Evolutionary conservation across 2,888 invertebrate species (phyloP), one percentile per base, ranked within the genome.

Genomic region (Eledone cirrhosa): DNA sequence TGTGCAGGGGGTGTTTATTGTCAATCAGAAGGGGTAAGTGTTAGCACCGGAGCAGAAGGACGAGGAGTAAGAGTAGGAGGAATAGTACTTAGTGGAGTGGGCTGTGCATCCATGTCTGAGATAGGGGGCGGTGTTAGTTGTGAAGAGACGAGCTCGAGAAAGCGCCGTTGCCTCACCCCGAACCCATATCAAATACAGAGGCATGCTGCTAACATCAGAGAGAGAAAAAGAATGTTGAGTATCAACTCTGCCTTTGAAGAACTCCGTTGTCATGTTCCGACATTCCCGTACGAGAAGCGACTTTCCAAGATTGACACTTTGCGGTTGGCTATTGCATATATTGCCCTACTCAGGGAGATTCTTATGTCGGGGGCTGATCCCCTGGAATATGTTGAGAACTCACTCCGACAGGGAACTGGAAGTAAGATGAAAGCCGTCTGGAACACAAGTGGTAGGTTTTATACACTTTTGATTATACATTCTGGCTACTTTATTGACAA

Each of bases 241-340:
- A 99, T 99, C 93, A 90, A 90, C 80, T 85, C 88, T 92, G 98
- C 98, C 91, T 98, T 98, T 93, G 98, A 99, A 93, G 98, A 98
- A 91, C 94, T 99, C 89, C 94, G 99, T 79, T 95, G 96, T 85
- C 98, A 98, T 92, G 98, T 99, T 86, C 99, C 99, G 77, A 99
- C 99, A 81, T 99, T 99, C 92, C 99, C 99, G 0, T 99, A 98
- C 91, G 99, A 99, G 92, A 99, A 99, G 91, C 93, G 99, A 33
- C 93, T 99, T 53, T 98, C 98, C 88, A 99, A 99, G 92, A 99
- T 99, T 87, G 99, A 99, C 92, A 99, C 99, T 0, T 93, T 99
- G 48, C 94, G 98, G 0, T 92, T 99, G 85, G 99, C 99, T 65
- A 99, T 99, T 82, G 98, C 98, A 0, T 99, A 99, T 92, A 99